These are phyloP conservation scores for Gouania willdenowi DNA, from an alignment of 2,797 vertebrate genomes.

Conservation along the genomic window DNA sequence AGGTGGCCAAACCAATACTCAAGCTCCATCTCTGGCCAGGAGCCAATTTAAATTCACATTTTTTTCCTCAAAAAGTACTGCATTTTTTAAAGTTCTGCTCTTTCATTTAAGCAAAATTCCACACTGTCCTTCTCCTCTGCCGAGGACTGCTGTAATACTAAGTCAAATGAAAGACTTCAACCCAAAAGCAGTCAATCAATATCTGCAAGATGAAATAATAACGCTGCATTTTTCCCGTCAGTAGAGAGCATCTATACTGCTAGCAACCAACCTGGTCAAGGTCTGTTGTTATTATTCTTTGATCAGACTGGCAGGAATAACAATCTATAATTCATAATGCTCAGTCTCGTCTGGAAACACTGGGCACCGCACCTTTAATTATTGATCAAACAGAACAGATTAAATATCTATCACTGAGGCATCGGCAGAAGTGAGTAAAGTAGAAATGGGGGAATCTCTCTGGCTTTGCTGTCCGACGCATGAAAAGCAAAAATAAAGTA, in stretches of 20 bases:
- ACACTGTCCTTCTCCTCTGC: neutral
- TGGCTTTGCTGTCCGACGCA: conserved; percentile 36
- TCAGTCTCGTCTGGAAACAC: conserved; percentile 72
- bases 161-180: conserved; percentile 21
- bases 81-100: too few relatives aligned
- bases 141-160: conserved; percentile 10
- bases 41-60: too few relatives aligned
- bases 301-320: conserved; percentile 72
- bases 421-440: conserved; percentile 56
- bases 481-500: conserved; percentile 40
- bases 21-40: too few relatives aligned
- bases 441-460: conserved; percentile 40
- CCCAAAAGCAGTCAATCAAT: conserved; percentile 19
- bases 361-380: conserved; percentile 68
- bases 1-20: too few relatives aligned
- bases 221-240: conserved; percentile 39
- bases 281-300: conserved; percentile 71
- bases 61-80: too few relatives aligned
- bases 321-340: conserved; percentile 71
- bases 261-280: conserved; percentile 39
- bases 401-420: conserved; percentile 71
- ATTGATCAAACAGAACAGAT: conserved; percentile 74
- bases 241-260: conserved; percentile 36
- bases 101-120: conserved; percentile 14
- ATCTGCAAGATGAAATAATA: conserved; percentile 49